These are phyloP conservation scores for Latheticus oryzae DNA, from an alignment of 2,888 invertebrate species.

Conservation along the genomic window DNA sequence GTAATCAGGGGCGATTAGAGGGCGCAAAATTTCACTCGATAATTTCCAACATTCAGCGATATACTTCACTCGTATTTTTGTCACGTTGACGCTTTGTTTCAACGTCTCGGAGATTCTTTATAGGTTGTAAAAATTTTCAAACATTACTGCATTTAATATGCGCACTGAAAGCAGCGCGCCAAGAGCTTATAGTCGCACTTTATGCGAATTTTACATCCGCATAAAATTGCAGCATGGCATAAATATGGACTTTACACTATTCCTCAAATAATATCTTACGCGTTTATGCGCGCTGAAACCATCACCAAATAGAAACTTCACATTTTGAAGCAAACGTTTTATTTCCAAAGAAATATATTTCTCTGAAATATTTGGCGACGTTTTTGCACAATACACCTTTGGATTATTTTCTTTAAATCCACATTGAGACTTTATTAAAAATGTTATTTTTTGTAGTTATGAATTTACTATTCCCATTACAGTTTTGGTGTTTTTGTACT, in stretches of 20 bases:
- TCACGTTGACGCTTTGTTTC: conserved; percentile 54
- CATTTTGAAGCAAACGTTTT: too few relatives aligned
- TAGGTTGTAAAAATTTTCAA: conserved; percentile 59
- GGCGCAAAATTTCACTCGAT: conserved; percentile 10
- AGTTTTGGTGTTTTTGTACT: too few relatives aligned
- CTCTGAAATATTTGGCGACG: too few relatives aligned
- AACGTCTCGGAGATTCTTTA: conserved; percentile 51
- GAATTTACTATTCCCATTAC: too few relatives aligned
- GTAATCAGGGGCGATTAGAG: conserved; percentile 38
- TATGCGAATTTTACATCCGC: conserved; percentile 56
- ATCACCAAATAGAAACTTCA: too few relatives aligned
- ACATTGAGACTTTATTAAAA: too few relatives aligned
- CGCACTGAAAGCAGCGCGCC: conserved; percentile 54
- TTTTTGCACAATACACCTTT: too few relatives aligned
- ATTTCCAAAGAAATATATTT: too few relatives aligned
- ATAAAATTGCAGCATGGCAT: conserved; percentile 56
- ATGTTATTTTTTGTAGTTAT: too few relatives aligned
- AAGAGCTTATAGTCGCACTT: conserved; percentile 54
- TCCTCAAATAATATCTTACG: conserved; percentile 48
- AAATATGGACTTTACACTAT: conserved; percentile 55
- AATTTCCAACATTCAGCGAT: too few relatives aligned
- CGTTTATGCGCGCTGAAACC: too few relatives aligned
- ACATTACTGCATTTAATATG: conserved; percentile 58
- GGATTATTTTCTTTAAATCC: too few relatives aligned
- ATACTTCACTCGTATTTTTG: conserved; percentile 44